These are phyloP conservation scores for Spisula solida DNA, from an alignment of 2,888 invertebrate genomes.

Conservation along the genomic window DNA sequence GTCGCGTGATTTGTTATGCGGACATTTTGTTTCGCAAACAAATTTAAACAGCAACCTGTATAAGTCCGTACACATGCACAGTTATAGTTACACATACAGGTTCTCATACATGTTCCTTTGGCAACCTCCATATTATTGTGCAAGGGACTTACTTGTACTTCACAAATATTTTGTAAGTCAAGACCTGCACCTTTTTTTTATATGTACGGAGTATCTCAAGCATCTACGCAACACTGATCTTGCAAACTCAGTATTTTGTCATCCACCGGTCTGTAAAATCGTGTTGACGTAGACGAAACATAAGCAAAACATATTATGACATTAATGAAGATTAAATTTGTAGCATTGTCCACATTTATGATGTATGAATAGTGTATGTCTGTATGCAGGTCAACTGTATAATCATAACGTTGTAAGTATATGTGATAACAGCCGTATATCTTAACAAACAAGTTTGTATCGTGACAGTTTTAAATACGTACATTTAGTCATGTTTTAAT, in stretches of 20 bases:
- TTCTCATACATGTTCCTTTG: too few relatives aligned
- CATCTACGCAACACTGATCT: not conserved
- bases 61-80: too few relatives aligned
- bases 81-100: too few relatives aligned
- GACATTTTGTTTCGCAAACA: too few relatives aligned
- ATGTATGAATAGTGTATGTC: not conserved
- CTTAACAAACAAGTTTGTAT: not conserved
- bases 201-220: not conserved
- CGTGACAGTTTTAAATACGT: not conserved
- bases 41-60: too few relatives aligned
- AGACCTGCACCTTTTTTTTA: too few relatives aligned
- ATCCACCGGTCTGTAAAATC: not conserved
- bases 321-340: slow-evolving; percentile 22
- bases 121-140: too few relatives aligned
- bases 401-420: slow-evolving; percentile 8
- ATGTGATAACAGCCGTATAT: not conserved
- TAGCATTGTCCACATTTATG: not conserved
- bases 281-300: not conserved
- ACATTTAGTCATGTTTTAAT: too few relatives aligned
- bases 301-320: not conserved
- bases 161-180: too few relatives aligned
- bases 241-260: slow-evolving; percentile 5
- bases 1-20: too few relatives aligned
- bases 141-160: too few relatives aligned
- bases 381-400: not conserved